Evolutionary conservation across 2,113 vertebrate genomes (phyloP).

Genomic region (Rhegmatorhina hoffmannsi): DNA sequence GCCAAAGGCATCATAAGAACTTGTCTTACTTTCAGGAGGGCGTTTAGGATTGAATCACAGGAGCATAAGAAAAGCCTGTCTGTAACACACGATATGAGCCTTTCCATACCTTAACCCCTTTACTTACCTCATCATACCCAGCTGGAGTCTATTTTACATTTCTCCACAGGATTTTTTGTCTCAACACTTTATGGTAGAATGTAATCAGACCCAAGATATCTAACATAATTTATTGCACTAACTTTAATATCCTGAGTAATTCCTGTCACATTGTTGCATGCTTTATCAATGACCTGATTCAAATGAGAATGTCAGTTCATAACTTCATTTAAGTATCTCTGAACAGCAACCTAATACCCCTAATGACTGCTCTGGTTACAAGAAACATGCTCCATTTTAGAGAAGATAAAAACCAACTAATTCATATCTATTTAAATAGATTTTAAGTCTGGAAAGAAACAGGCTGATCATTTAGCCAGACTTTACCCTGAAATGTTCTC

Average conservation of each 20-base stretch:
- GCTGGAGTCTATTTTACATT: background rate
- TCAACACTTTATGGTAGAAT: background rate
- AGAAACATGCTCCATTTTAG: background rate
- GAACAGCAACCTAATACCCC: background rate
- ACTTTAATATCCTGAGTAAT: background rate
- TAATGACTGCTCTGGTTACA: background rate
- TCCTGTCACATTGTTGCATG: background rate
- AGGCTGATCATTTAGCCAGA: background rate
- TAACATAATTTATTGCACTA: background rate
- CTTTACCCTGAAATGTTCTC: background rate
- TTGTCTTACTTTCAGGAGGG: background rate
- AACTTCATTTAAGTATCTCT: slow-evolving; percentile 10
- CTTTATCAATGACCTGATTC: background rate
- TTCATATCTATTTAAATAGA: background rate
- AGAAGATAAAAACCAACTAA: background rate
- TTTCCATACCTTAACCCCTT: background rate
- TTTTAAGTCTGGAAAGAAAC: background rate
- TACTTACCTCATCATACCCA: background rate
- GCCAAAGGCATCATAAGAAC: background rate
- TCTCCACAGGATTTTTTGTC: background rate
- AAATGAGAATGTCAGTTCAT: background rate
- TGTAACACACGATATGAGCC: background rate
- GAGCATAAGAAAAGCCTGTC: background rate
- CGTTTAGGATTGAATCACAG: background rate
- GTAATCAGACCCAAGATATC: background rate